These are phyloP conservation scores for Styela plicata DNA, from an alignment of 23 tunicate genomes.

Conservation along the genomic window DNA sequence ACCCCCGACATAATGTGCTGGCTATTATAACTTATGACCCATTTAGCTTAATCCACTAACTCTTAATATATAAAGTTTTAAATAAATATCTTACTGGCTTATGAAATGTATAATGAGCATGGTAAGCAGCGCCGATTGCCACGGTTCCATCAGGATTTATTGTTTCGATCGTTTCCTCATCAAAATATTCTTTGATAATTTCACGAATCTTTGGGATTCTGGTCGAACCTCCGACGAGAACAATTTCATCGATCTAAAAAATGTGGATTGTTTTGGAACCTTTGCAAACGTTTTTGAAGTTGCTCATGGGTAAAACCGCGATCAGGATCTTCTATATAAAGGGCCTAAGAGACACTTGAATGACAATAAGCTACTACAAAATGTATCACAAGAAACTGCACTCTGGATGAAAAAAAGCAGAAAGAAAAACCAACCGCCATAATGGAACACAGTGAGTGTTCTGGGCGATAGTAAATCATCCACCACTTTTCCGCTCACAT, in stretches of 20 bases:
- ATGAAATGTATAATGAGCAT: no score
- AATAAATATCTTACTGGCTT: background rate
- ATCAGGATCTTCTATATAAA: no score
- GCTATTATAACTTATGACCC: no score
- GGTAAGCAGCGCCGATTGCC: conserved; percentile 72
- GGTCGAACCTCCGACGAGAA: conserved; percentile 71
- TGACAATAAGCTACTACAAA: background rate
- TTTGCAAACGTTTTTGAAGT: background rate
- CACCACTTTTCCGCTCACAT: no score
- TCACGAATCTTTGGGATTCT: conserved; percentile 62
- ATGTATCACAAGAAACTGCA: background rate
- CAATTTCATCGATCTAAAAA: conserved; percentile 47
- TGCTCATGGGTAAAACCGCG: background rate
- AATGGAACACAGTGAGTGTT: no score
- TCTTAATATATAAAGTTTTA: no score
- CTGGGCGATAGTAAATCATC: no score
- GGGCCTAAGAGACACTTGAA: background rate
- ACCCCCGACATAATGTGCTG: no score
- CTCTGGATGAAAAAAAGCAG: no score
- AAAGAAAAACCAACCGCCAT: no score
- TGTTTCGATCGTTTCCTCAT: conserved; percentile 42
- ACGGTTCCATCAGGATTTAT: conserved; percentile 73
- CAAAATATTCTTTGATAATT: conserved; percentile 46
- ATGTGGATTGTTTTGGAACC: background rate
- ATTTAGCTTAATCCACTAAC: background rate